A percentile compares a stretch with the other conserved stretches of the same genome.
These are phyloP conservation scores for Rhodinocichla rosea DNA, from an alignment of 2,113 vertebrate genomes.

Conservation along the genomic window DNA sequence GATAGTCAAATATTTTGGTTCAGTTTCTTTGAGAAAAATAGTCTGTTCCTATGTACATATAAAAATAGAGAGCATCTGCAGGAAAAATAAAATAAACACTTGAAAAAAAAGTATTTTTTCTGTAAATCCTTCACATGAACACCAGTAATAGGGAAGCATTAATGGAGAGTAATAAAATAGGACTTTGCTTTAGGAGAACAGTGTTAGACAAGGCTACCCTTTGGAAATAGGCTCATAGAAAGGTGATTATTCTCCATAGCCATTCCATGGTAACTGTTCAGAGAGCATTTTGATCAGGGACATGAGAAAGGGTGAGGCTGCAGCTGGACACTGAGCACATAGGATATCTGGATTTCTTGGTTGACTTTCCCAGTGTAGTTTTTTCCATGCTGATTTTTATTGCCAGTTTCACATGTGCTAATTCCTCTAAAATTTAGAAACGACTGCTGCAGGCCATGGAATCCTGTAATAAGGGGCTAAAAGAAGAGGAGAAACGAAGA, in stretches of 20 bases:
- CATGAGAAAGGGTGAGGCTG: not conserved
- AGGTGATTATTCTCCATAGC: not conserved
- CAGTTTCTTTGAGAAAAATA: not conserved
- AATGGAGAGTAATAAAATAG: not conserved
- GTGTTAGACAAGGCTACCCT: not conserved
- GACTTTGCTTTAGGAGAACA: not conserved
- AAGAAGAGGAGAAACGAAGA: slow-evolving; percentile 82
- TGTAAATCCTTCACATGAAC: not conserved
- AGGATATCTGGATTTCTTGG: not conserved
- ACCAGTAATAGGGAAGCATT: not conserved
- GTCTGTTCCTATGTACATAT: not conserved
- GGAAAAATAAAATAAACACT: not conserved
- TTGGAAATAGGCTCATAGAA: not conserved
- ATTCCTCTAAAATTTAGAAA: slow-evolving; percentile 72
- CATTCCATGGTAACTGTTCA: not conserved
- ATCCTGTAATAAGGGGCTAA: slow-evolving; percentile 77
- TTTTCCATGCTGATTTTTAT: not conserved
- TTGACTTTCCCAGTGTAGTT: not conserved
- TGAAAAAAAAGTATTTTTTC: not conserved
- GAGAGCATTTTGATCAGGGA: not conserved
- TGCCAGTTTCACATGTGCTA: not conserved
- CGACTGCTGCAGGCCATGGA: slow-evolving; percentile 92
- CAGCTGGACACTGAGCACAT: not conserved
- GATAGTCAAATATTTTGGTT: not conserved
- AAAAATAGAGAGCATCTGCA: not conserved